These are phyloP conservation scores for Siniperca chuatsi DNA, from an alignment of 2,113 vertebrate genomes.

Conservation along the genomic window DNA sequence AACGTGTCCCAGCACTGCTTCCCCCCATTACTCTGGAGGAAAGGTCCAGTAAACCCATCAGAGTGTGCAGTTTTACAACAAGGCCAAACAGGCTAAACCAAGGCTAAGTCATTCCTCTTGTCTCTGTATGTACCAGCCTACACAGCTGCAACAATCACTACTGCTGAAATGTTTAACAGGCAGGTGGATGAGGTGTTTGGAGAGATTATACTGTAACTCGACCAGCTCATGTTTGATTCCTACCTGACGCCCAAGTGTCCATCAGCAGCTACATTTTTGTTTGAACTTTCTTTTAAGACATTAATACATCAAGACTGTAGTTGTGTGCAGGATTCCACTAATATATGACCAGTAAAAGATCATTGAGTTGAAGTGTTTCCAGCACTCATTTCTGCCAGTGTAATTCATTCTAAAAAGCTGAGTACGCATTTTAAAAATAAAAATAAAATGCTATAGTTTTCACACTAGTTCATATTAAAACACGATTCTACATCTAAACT, in stretches of 20 bases:
- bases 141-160: not conserved
- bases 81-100: not conserved
- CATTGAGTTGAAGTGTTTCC: not conserved
- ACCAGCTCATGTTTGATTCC: not conserved
- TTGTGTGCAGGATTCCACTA: too few species aligned
- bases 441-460: not conserved
- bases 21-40: slow-evolving; percentile 27
- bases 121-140: slow-evolving; percentile 20
- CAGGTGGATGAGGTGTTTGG: not conserved
- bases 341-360: not conserved
- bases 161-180: not conserved
- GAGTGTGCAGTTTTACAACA: not conserved
- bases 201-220: not conserved
- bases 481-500: not conserved
- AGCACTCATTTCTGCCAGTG: not conserved
- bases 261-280: not conserved
- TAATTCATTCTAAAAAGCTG: not conserved
- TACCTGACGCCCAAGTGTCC: not conserved
- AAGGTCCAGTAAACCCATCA: slow-evolving; percentile 25
- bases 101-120: not conserved
- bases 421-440: too few species aligned
- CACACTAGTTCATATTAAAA: not conserved
- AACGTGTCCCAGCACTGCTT: slow-evolving; percentile 8
- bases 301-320: not conserved
- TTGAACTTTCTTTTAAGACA: not conserved